Evolutionary conservation across 2,888 invertebrate species (phyloP).

Genomic region (Phengaris alcon): DNA sequence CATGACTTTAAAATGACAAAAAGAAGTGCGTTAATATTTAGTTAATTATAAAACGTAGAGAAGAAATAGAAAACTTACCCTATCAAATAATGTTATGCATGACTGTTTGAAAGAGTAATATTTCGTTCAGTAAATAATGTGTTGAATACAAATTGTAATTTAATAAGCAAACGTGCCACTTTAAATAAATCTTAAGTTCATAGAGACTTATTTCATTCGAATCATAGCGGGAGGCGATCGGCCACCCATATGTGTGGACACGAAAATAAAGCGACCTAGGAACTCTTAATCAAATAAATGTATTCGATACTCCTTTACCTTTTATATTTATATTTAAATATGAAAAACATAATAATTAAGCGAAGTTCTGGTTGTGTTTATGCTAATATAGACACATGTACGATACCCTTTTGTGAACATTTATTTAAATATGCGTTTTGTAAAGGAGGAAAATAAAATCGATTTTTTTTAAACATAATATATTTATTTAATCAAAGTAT

Average conservation of each 20-base stretch:
- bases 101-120: conserved; percentile 1
- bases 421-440: too few relatives aligned
- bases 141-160: conserved; percentile 22
- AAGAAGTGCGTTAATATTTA: background rate
- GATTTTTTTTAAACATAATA: too few relatives aligned
- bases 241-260: conserved; percentile 70
- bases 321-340: conserved; percentile 5
- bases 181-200: conserved; percentile 24
- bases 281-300: conserved; percentile 55
- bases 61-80: background rate
- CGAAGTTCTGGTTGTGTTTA: background rate
- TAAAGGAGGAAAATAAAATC: too few relatives aligned
- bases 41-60: background rate
- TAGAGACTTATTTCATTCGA: conserved; percentile 51
- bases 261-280: conserved; percentile 44
- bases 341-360: conserved; percentile 17
- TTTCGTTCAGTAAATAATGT: background rate
- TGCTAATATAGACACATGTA: background rate
- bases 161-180: conserved; percentile 25
- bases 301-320: conserved; percentile 54
- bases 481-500: too few relatives aligned
- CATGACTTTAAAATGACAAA: background rate
- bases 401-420: too few relatives aligned
- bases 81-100: conserved; percentile 1
- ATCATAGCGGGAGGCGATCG: conserved; percentile 52